Evolutionary conservation across 2,797 vertebrate genomes (phyloP), one percentile per base, ranked within the genome.

Genomic region (Spheniscus humboldti): DNA sequence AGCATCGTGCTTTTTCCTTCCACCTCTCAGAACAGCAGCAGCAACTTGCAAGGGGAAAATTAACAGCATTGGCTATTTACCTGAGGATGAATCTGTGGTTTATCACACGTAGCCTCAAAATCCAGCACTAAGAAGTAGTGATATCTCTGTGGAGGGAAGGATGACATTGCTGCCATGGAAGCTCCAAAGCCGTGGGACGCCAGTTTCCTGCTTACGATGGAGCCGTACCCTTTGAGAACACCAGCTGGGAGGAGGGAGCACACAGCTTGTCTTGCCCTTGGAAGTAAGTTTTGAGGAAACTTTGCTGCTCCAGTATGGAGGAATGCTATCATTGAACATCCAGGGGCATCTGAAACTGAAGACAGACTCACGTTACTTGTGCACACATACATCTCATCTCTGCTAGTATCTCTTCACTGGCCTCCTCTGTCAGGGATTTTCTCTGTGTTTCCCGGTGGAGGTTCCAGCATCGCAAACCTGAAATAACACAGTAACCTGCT

Each of bases 121-220:
- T 98, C 98, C 98, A 98, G 97, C 97, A 98, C 98, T 98, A 98
- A 97, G 98, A 98, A 98, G 97, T 98, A 98, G 98, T 98, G 98
- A 97, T 98, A 98, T 94, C 98, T 98, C 97, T 98, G 98, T 96
- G 98, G 98, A 97, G 98, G 98, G 90, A 98, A 98, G 96, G 98
- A 98, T 96, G 98, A 98, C 98, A 98, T 98, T 97, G 98, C 98
- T 94, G 98, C 98, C 98, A 98, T 98, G 96, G 98, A 98, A 95
- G 98, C 98, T 96, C 98, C 98, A 96, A 98, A 98, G 97, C 98
- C 96, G 98, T 98, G 98, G 97, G 98, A 98, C 97, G 98, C 98
- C 98, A 98, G 98, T 97, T 98, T 98, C 97, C 97, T 98, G 98
- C 97, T 98, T 98, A 98, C 59, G 88, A 98, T 98, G 97, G 98